phyloP scores from a whole-genome alignment of 2,888 invertebrate species.

The Diloba caeruleocephala region DNA sequence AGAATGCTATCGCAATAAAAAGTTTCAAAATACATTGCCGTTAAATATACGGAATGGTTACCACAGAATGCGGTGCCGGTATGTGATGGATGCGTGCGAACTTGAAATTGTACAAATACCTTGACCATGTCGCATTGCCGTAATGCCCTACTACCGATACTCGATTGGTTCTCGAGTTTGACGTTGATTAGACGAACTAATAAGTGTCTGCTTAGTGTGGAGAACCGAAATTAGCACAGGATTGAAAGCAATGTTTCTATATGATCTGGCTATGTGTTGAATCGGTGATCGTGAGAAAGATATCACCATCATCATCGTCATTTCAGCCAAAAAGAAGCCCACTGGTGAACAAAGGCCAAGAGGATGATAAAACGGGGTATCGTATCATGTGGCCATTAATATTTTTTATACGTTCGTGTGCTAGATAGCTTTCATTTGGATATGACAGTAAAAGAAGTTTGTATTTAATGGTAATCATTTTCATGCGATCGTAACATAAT shows the following conservation, averaged over 20 bases:
- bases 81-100: conserved; percentile 41
- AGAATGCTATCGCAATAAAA: conserved; percentile 1
- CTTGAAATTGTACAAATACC: conserved; percentile 39
- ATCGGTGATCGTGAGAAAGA: too few relatives aligned
- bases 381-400: too few relatives aligned
- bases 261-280: background rate
- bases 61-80: conserved; percentile 31
- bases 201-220: conserved; percentile 2
- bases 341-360: too few relatives aligned
- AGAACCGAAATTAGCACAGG: conserved; percentile 14
- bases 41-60: conserved; percentile 30
- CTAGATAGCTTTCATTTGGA: too few relatives aligned
- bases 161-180: conserved; percentile 30
- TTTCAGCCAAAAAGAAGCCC: too few relatives aligned
- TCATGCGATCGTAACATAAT: too few relatives aligned
- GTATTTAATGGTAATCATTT: too few relatives aligned
- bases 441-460: too few relatives aligned
- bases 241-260: conserved; percentile 9
- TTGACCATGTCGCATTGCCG: conserved; percentile 46
- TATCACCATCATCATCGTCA: too few relatives aligned
- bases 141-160: conserved; percentile 28
- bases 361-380: too few relatives aligned
- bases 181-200: conserved; percentile 2
- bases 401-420: too few relatives aligned
- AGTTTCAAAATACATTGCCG: conserved; percentile 39